Evolutionary conservation across 2,797 vertebrate species (phyloP), one percentile per base, ranked within the genome.

Genomic region (Hozukius guyotensis): DNA sequence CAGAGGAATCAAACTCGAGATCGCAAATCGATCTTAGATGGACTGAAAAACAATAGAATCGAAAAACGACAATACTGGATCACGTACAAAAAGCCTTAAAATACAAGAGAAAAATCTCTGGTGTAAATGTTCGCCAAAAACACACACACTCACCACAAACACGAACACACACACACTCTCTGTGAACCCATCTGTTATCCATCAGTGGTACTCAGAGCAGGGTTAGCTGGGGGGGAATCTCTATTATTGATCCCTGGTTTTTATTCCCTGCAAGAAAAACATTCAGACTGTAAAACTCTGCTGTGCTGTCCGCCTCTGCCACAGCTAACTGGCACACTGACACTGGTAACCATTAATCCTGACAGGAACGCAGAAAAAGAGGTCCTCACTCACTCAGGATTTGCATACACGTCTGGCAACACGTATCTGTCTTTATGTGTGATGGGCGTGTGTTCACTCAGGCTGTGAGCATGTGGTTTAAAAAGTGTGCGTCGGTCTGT

Each of bases 121-220:
- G 57, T 70, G 67, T 18, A 83, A 74, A 83, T 65, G 32, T 59
- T 36, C 49, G 53, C 14, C 55, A 81, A 70, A 84, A 34, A 75
- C 80, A 77, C 86, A 42, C 38, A 77, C 38, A 42, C 38, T 14
- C 38, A 46, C 42, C 16, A 46, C 42, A 46, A 16, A 75, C 74
- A 59, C 55, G 27, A 34, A 70, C 76, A 53, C 46, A 46, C 75
- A 75, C 62, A 78, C 84, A 69, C 73, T 27, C 74, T 52, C 69
- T 79, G 79, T 31, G 75, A 85, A 85, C 85, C 89, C 91, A 93
- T 95, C 91, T 94, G 91, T 84, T 91, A 88, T 87, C 88, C 88
- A 93, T 94, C 91, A 93, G 89, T 74, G 82, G 60, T 83, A 75
- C 78, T 90, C 42, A 75, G 76, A 78, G 81, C 81, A 69, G 71